phyloP scores from a whole-genome alignment of 1,140 invertebrate genomes.

The Neodiprion virginianus region DNA sequence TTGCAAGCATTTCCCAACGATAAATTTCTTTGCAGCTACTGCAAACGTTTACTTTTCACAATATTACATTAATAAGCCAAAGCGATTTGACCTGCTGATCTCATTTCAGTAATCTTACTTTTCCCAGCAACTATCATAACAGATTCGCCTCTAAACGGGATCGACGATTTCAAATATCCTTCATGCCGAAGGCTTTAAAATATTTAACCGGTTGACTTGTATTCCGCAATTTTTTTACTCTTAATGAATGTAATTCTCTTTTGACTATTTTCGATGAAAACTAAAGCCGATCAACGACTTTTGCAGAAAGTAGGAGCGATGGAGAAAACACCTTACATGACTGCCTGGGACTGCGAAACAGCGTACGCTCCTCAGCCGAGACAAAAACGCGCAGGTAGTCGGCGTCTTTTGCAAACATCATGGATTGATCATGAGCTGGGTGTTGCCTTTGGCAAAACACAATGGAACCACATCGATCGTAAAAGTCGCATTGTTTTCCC shows the following conservation, averaged over 20 bases:
- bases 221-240: no score
- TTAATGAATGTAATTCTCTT: no score
- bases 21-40: neutral
- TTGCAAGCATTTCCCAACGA: neutral
- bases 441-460: conserved; percentile 37
- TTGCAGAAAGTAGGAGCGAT: conserved; percentile 67
- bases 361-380: conserved; percentile 33
- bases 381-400: conserved; percentile 44
- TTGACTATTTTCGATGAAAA: no score
- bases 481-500: conserved; percentile 73
- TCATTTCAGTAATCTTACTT: no score
- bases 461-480: conserved; percentile 49
- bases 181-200: no score
- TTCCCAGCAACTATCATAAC: no score
- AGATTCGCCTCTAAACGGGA: no score
- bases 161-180: no score
- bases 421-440: conserved; percentile 49
- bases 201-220: no score
- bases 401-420: conserved; percentile 45
- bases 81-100: no score
- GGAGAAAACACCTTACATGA: conserved; percentile 68
- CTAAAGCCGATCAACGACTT: neutral
- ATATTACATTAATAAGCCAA: neutral
- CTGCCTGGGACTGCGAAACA: conserved; percentile 66
- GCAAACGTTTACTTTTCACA: neutral